Conservation (phyloP, 2,888 invertebrate genomes). For the Norana najaformis region DNA sequence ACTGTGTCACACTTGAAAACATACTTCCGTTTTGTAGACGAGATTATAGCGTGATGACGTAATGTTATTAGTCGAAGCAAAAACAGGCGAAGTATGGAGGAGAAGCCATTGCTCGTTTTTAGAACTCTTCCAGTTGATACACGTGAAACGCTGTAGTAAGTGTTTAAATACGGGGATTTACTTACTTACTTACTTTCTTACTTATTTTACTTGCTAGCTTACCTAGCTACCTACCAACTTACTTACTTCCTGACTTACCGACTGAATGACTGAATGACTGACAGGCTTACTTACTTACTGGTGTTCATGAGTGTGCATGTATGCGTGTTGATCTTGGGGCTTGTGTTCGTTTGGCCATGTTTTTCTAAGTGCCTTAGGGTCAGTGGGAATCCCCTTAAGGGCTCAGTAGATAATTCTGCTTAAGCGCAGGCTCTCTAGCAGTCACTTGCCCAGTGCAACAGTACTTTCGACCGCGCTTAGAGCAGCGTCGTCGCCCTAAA, state of each 20-base stretch:
- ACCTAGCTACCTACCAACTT: background rate
- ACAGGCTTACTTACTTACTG: too few relatives aligned
- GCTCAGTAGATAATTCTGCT: background rate
- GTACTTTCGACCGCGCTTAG: background rate
- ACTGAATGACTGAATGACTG: background rate
- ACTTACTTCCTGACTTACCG: background rate
- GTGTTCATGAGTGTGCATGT: background rate
- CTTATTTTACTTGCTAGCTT: too few relatives aligned
- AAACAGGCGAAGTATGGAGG: too few relatives aligned
- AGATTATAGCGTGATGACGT: too few relatives aligned
- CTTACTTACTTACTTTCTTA: too few relatives aligned
- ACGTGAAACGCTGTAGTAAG: too few relatives aligned
- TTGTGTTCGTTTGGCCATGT: background rate
- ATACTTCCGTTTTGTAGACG: background rate
- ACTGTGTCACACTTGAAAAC: background rate
- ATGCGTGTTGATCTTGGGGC: too few relatives aligned
- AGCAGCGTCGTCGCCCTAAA: too few relatives aligned
- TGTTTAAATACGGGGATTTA: too few relatives aligned
- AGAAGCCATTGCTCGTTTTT: too few relatives aligned
- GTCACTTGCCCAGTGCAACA: background rate
- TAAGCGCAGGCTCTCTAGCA: background rate
- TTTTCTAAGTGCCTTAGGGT: background rate
- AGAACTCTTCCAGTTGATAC: too few relatives aligned
- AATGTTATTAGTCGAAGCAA: too few relatives aligned
- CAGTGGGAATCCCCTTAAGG: background rate